Base-by-base conservation (phyloP, 2,797 vertebrate genomes). In the Cynodonichthys magdalenae region DNA sequence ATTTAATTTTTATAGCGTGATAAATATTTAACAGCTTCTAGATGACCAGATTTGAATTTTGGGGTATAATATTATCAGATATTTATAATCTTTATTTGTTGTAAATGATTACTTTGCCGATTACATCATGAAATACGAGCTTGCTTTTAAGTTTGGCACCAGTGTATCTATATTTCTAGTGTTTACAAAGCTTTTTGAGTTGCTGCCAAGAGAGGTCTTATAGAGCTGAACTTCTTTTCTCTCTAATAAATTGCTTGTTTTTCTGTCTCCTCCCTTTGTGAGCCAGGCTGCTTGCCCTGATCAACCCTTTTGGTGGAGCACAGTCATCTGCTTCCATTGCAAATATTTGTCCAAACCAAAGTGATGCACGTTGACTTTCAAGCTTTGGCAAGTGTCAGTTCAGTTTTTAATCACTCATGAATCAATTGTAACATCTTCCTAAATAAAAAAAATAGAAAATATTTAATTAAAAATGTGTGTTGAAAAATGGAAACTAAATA, bases 281-380 rank as follows among this genome's bases (percentile, higher is more conserved):
- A 91, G 85, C 79, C 69, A 69, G 77, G 90, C 89, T 88, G 88
- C 71, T 85, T 66, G 81, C 76, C 88, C 83, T 14, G 12, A 20
- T 59, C 49, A 45, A 78, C 80, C 85, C 86, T 63, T n/a, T 77
- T 15, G 45, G 73, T 63, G 59, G 68, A 87, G 81, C 18, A 54
- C 69, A 89, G 86, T 84, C 88, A 89, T 91, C 86, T 89, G 58
- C 75, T 87, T 91, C 92, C 89, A 91, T 92, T 92, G 87, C 84
- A 75, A 77, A 82, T 89, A 89, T 92, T 90, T 84, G 89, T 89
- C 80, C 60, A 24, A 84, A 77, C 74, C 74, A 66, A 24, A 44
- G 59, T n/a, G 68, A 77, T 74, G 66, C 68, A 66, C 72, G 1
- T 65, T 80, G 79, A 74, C 53, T 68, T 79, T 74, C 63, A 46